Conservation (phyloP, 1,140 invertebrate species). For the Caenorhabditis remanei region DNA sequence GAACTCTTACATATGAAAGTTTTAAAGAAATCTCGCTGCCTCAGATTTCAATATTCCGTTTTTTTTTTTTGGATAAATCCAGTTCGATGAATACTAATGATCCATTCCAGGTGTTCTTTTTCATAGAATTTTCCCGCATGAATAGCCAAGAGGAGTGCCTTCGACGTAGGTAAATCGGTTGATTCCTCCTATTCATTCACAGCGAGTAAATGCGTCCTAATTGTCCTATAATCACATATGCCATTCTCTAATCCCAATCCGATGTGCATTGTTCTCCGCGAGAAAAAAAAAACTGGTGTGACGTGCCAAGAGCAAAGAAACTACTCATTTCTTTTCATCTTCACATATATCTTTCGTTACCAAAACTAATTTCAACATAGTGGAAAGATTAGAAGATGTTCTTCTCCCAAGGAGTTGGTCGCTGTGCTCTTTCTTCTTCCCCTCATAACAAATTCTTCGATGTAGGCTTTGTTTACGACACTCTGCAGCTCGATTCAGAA, state of each 20-base stretch:
- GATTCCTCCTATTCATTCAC: not conserved
- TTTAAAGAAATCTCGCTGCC: too few species aligned
- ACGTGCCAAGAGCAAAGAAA: not conserved
- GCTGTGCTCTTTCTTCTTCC: too few species aligned
- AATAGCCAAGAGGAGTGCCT: not conserved
- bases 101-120: not conserved
- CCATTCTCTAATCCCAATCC: not conserved
- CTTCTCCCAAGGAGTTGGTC: too few species aligned
- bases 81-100: too few species aligned
- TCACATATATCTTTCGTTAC: too few species aligned
- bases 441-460: not conserved
- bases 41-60: too few species aligned
- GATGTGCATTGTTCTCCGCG: not conserved
- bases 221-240: not conserved
- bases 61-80: too few species aligned
- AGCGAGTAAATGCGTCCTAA: not conserved
- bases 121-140: not conserved
- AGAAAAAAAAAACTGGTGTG: not conserved
- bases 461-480: not conserved
- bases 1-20: too few species aligned
- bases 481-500: too few species aligned
- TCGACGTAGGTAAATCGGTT: conserved; percentile 15
- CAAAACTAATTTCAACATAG: too few species aligned
- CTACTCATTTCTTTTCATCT: not conserved
- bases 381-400: too few species aligned